Evolutionary conservation across 53 echinoderm and acorn worm genomes (phyloP).

Genomic region (Holothuria scabra): DNA sequence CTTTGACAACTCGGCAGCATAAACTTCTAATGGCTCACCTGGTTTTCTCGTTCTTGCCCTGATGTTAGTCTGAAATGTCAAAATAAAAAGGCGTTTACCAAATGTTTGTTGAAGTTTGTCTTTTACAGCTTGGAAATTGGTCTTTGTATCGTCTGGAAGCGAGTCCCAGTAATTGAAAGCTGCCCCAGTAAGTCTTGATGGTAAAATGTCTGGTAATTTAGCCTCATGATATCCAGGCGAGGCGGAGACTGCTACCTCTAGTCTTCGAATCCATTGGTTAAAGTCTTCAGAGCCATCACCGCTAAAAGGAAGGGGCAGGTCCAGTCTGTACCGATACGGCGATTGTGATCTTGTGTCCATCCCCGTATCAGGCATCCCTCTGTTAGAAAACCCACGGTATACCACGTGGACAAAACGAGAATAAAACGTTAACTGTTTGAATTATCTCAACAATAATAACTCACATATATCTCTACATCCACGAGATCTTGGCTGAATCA

Average conservation of each 20-base stretch:
- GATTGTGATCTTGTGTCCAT: too few species aligned
- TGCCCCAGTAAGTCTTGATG: constrained; percentile 15
- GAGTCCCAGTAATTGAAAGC: constrained; percentile 54
- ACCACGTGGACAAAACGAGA: too few species aligned
- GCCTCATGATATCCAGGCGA: not conserved
- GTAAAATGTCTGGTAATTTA: constrained; percentile 22
- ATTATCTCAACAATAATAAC: too few species aligned
- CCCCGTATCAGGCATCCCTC: too few species aligned
- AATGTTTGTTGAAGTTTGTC: not conserved
- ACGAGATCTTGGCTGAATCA: too few species aligned
- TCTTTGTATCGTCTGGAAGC: constrained; percentile 25
- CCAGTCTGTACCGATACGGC: not conserved
- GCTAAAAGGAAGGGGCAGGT: constrained; percentile 53
- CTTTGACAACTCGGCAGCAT: constrained; percentile 50
- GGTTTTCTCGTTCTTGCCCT: constrained; percentile 47
- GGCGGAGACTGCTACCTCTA: constrained; percentile 54
- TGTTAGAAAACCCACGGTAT: too few species aligned
- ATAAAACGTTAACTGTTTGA: too few species aligned
- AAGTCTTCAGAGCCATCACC: constrained; percentile 65
- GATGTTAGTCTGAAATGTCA: constrained; percentile 43
- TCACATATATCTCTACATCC: too few species aligned
- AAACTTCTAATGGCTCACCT: constrained; percentile 64
- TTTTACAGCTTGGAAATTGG: too few species aligned
- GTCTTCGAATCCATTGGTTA: constrained; percentile 45
- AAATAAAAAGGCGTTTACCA: constrained; percentile 15